phyloP scores from a whole-genome alignment of 37 sponge, comb jelly and placozoan genomes.

The Petrosia ficiformis region DNA sequence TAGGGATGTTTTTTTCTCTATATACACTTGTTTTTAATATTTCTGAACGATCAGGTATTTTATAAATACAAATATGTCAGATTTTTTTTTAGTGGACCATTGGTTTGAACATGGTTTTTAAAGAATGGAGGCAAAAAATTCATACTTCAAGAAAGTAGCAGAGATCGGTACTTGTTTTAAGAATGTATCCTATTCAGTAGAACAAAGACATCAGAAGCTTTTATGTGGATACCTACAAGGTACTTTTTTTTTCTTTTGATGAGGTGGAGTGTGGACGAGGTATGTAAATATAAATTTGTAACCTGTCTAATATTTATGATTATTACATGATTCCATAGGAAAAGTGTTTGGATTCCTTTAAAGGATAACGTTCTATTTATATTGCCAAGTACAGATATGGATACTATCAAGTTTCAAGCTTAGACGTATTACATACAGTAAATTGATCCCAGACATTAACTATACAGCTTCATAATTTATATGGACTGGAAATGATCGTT shows the following conservation, averaged over 20 bases:
- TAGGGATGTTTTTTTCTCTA: too few relatives aligned
- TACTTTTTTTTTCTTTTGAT: constrained; percentile 21
- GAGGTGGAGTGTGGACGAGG: constrained; percentile 30
- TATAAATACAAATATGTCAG: too few relatives aligned
- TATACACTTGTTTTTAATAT: neutral
- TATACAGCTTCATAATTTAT: too few relatives aligned
- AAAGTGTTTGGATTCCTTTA: too few relatives aligned
- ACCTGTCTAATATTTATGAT: neutral
- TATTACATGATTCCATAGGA: neutral
- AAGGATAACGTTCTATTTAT: too few relatives aligned
- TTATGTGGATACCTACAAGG: constrained; percentile 25
- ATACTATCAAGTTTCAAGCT: too few relatives aligned
- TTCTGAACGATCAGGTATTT: too few relatives aligned
- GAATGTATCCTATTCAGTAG: constrained; percentile 22
- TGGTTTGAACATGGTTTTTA: constrained; percentile 17
- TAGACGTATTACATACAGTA: too few relatives aligned
- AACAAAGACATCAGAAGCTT: constrained; percentile 11
- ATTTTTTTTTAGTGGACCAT: constrained; percentile 8
- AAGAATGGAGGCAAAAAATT: constrained; percentile 38
- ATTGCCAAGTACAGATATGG: neutral
- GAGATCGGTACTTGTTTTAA: constrained; percentile 10
- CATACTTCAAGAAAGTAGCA: constrained; percentile 23
- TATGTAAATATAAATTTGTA: constrained; percentile 2
- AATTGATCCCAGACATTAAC: too few relatives aligned
- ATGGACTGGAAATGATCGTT: too few relatives aligned